These are phyloP conservation scores for Parus major DNA, from an alignment of 2,113 vertebrate species.

Conservation along the genomic window DNA sequence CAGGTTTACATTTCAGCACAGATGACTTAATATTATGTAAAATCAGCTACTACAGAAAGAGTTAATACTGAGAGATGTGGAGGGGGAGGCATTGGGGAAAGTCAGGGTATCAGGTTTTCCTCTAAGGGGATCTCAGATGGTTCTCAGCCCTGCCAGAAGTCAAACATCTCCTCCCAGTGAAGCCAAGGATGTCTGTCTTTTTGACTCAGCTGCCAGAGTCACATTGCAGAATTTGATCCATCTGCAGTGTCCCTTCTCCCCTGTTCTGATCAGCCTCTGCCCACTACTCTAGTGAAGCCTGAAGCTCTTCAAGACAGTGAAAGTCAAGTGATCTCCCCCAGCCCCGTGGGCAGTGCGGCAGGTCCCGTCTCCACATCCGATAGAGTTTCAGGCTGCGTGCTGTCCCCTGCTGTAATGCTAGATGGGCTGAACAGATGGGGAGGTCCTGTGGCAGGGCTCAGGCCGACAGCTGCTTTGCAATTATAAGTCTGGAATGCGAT, in stretches of 20 bases:
- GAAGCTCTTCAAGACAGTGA: neutral
- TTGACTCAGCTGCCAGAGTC: slow-evolving; percentile 44
- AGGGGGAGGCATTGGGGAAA: slow-evolving; percentile 9
- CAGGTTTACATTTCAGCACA: neutral
- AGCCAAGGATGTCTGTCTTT: neutral
- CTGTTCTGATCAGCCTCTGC: neutral
- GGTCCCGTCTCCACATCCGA: neutral
- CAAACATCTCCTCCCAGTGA: neutral
- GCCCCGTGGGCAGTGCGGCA: neutral
- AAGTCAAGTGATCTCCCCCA: neutral
- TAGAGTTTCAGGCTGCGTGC: slow-evolving; percentile 28
- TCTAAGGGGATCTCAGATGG: slow-evolving; percentile 44
- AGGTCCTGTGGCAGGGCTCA: slow-evolving; percentile 27
- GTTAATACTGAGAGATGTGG: slow-evolving; percentile 1
- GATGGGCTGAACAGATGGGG: slow-evolving; percentile 59
- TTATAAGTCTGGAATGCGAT: slow-evolving; percentile 71
- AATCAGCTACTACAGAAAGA: neutral
- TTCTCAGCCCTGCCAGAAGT: neutral
- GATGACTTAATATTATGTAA: neutral
- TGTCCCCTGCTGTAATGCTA: slow-evolving; percentile 59
- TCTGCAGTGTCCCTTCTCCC: neutral
- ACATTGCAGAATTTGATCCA: slow-evolving; percentile 43
- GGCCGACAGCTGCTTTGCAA: slow-evolving; percentile 65
- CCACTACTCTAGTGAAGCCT: neutral
- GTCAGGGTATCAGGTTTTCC: slow-evolving; percentile 14